Evolutionary conservation across 2,888 invertebrate genomes (phyloP).

Genomic region (Plagodis pulveraria): DNA sequence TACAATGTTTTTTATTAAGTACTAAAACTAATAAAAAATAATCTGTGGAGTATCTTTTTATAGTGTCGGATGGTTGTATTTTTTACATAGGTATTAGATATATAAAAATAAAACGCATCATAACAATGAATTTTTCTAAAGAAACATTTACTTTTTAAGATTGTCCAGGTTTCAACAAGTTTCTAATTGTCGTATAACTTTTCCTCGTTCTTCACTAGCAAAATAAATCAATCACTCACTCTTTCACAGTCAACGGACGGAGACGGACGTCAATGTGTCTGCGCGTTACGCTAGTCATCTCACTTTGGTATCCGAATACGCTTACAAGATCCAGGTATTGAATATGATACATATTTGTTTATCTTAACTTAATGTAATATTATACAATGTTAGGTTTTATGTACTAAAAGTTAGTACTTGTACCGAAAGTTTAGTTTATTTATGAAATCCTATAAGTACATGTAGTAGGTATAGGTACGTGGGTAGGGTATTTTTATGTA

Average conservation of each 20-base stretch:
- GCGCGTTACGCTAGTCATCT: not conserved
- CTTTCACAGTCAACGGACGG: not conserved
- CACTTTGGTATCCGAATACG: not conserved
- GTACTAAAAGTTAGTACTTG: not conserved
- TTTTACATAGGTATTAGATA: not conserved
- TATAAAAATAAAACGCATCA: not conserved
- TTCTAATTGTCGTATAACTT: not conserved
- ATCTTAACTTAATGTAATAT: constrained; percentile 3
- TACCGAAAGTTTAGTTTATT: no score
- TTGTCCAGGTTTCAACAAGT: not conserved
- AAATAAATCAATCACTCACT: not conserved
- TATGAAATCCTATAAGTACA: no score
- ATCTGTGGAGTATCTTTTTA: not conserved
- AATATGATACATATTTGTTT: constrained; percentile 1
- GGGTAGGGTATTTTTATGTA: no score
- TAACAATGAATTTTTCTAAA: not conserved
- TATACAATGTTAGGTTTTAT: not conserved
- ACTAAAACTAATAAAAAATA: no score
- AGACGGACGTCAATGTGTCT: not conserved
- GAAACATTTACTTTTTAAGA: not conserved
- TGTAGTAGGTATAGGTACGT: no score
- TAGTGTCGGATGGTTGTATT: constrained; percentile 1
- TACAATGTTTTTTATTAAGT: no score
- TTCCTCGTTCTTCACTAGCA: not conserved
- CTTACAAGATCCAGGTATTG: constrained; percentile 1